Evolutionary conservation across 1,140 invertebrate genomes (phyloP).

Genomic region (Diorhabda sublineata): DNA sequence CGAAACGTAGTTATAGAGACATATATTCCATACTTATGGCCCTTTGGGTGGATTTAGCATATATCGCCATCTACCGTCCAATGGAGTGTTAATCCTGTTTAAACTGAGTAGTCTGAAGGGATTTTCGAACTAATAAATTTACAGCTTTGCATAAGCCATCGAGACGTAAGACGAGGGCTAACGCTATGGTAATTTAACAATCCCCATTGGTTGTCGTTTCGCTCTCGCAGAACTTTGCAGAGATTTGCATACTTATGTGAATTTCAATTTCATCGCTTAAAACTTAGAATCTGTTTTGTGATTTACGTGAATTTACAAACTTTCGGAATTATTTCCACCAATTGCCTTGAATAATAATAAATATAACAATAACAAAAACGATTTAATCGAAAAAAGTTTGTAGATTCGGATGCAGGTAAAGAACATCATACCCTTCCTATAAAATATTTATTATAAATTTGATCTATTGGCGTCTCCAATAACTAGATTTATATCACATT

Average conservation of each 20-base stretch:
- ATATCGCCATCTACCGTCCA: slow-evolving; percentile 26
- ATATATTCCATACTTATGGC: slow-evolving; percentile 21
- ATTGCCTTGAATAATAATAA: slow-evolving; percentile 1
- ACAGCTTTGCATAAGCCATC: slow-evolving; percentile 42
- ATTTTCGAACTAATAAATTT: slow-evolving; percentile 44
- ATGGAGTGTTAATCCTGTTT: slow-evolving; percentile 44
- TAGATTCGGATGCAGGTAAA: too few relatives aligned
- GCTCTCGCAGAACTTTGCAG: slow-evolving; percentile 31
- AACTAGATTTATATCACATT: too few relatives aligned
- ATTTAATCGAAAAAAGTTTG: neutral
- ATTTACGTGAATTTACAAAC: slow-evolving; percentile 1
- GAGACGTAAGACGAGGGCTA: slow-evolving; percentile 34
- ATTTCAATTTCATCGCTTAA: slow-evolving; percentile 39
- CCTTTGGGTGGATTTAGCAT: slow-evolving; percentile 13
- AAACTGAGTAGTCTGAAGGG: slow-evolving; percentile 37
- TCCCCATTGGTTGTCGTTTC: neutral
- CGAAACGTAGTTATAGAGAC: slow-evolving; percentile 23
- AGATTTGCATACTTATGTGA: slow-evolving; percentile 42
- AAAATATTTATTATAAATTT: too few relatives aligned
- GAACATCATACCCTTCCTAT: too few relatives aligned
- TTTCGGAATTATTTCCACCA: neutral
- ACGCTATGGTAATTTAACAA: slow-evolving; percentile 35
- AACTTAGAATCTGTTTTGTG: slow-evolving; percentile 2
- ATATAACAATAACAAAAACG: neutral
- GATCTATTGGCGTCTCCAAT: too few relatives aligned